Evolutionary conservation across 2,113 vertebrate genomes (phyloP), one percentile per base, ranked within the genome.

Genomic region (Mobula birostris): DNA sequence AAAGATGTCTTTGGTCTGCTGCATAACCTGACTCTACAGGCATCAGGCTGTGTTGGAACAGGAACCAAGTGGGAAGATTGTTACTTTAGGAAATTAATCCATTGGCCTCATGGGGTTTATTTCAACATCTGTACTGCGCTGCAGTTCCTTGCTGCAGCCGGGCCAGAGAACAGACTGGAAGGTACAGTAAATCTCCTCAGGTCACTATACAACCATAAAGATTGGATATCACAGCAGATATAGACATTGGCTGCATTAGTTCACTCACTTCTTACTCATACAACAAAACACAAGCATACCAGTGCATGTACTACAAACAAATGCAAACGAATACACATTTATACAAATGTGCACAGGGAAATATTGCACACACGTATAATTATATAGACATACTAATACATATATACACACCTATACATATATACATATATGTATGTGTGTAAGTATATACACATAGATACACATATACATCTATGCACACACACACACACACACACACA

Each of bases 1-100:
- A 94, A 94, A 95, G 95, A 94, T 87, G 94, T 76, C 82, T 95
- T 76, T 93, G 80, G 85, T 77, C 40, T 87, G 15, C 32, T 88
- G 48, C 48, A 93, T 76, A 93, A 93, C 8, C 8, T 93, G 91
- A 93, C 91, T 74, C 48, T 93, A 70, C 90, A 93, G 68, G 70
- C 90, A 93, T 93, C 91, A 74, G 68, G 15, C 36, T 72, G 72
- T 72, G 36, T 72, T 72, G 68, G 66, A 74, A 74, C 91, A 93
- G 70, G 91, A 93, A 40, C 91, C 70, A 56, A 76, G 74, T 76
- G 74, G 29, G 68, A 74, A 40, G 70, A 74, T 93, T 76, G 91
- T 74, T 74, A 56, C 91, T 93, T 56, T 74, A 74, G 68, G 68
- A 74, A 76, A 93, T 74, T 74, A 93, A 93, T 93, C 70, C 91